Base-by-base conservation (phyloP, 2,797 vertebrate species). In the Pantherophis vulpinus region DNA sequence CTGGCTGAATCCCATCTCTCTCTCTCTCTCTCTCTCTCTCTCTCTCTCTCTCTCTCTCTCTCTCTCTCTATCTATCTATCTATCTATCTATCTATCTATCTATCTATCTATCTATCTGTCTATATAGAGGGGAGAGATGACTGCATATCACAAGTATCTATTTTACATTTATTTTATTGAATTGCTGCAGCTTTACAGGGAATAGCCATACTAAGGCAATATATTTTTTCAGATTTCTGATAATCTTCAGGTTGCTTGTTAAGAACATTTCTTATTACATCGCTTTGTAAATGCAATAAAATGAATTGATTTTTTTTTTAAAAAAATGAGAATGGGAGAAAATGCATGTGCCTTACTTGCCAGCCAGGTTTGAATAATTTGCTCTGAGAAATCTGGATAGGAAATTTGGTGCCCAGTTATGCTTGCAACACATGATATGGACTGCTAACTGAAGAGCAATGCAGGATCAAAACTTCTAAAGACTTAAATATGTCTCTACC, bases 11-110 rank as follows among this genome's bases (percentile, higher is more conserved):
- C 47, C 47, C 47, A 47, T 4, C 47, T 7, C 47, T 47, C 23
- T 61, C 1, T 13, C 59, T 60, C 0, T 9, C 59, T 60, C 0
- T 9, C 59, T 60, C 0, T 9, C 59, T 61, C 0, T 10, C 59
- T 61, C 0, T 11, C 60, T 61, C 0, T 10, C 60, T 61, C 1
- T 10, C 60, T 61, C 3, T 10, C 60, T 61, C 0, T 10, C 60
- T 25, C 1, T 11, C 60, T 61, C 1, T 3, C 59, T 60, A 2
- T 9, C 58, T 59, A 1, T 8, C 58, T 23, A 8, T 23, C 58
- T 7, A 20, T 59, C 5, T 59, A 0, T 61, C 25, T 27, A 61
- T 61, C n/a, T n/a, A n/a, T n/a, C n/a, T n/a, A n/a, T 3, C 59
- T 60, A 2, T 9, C 58, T 59, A 1, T 8, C 58, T 23, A 8